Evolutionary conservation across 2,888 invertebrate genomes (phyloP).

Genomic region (Watsonalla binaria): DNA sequence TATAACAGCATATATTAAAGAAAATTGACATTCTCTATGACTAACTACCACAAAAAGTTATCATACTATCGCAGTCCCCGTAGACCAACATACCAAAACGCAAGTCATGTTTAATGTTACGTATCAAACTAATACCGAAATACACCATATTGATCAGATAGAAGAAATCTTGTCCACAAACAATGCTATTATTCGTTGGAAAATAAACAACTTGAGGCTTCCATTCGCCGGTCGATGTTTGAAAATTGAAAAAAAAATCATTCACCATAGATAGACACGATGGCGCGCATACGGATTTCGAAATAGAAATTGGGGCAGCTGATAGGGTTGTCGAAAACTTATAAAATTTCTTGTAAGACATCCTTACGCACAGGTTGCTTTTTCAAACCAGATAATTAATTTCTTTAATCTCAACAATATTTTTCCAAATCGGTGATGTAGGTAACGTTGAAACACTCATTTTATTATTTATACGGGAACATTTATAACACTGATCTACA

Average conservation of each 20-base stretch:
- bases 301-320: slow-evolving; percentile 49
- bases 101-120: slow-evolving; percentile 52
- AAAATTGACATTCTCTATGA: slow-evolving; percentile 11
- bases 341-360: neutral
- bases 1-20: neutral
- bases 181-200: slow-evolving; percentile 68
- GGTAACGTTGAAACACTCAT: no score
- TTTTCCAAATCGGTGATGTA: no score
- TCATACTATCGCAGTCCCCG: slow-evolving; percentile 26
- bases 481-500: no score
- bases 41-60: slow-evolving; percentile 8
- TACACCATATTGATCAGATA: slow-evolving; percentile 62
- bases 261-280: slow-evolving; percentile 46
- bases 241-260: slow-evolving; percentile 56
- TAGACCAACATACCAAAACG: slow-evolving; percentile 31
- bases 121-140: slow-evolving; percentile 49
- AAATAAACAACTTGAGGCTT: slow-evolving; percentile 59
- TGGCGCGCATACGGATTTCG: slow-evolving; percentile 49
- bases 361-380: no score
- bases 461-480: no score
- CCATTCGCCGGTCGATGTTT: slow-evolving; percentile 43
- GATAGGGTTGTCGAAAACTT: slow-evolving; percentile 38
- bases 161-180: slow-evolving; percentile 64
- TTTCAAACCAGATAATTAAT: no score
- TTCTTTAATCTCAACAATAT: no score